These are phyloP conservation scores for Metellina segmentata DNA, from an alignment of 2,888 invertebrate species.

Conservation along the genomic window DNA sequence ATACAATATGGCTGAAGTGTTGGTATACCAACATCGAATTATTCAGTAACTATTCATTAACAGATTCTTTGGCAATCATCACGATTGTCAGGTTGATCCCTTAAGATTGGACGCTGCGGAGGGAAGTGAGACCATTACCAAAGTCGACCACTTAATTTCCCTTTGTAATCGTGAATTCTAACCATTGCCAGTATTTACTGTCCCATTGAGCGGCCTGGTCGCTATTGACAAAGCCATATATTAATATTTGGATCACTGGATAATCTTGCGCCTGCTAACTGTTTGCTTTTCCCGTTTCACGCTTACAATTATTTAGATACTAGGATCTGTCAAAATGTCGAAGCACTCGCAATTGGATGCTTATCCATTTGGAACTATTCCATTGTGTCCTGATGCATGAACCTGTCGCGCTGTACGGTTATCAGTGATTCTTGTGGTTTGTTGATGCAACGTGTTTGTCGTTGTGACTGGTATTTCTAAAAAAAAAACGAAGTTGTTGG, in stretches of 20 bases:
- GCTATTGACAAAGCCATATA: constrained; percentile 28
- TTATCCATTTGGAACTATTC: constrained; percentile 28
- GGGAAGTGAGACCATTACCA: constrained; percentile 9
- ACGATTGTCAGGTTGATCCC: not conserved
- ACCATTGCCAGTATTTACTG: constrained; percentile 50
- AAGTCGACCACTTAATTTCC: constrained; percentile 47
- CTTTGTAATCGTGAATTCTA: not conserved
- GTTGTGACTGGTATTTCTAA: not conserved
- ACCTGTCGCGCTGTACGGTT: not conserved
- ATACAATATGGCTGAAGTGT: too few relatives aligned
- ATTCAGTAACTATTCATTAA: not conserved
- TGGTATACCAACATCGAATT: too few relatives aligned
- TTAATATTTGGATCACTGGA: constrained; percentile 54
- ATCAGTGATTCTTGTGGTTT: not conserved
- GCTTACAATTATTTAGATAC: constrained; percentile 51
- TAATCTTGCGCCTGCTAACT: constrained; percentile 31
- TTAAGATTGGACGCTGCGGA: constrained; percentile 29
- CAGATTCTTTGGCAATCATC: not conserved
- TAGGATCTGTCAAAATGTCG: constrained; percentile 29
- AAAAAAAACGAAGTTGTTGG: not conserved
- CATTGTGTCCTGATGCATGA: constrained; percentile 1
- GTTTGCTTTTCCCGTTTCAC: constrained; percentile 47
- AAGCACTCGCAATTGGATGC: constrained; percentile 13
- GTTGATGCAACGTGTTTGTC: constrained; percentile 8
- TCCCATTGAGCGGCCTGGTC: constrained; percentile 37